Evolutionary conservation across 2,113 vertebrate genomes (phyloP), one percentile per base, ranked within the genome.

Genomic region (Centropus bengalensis): DNA sequence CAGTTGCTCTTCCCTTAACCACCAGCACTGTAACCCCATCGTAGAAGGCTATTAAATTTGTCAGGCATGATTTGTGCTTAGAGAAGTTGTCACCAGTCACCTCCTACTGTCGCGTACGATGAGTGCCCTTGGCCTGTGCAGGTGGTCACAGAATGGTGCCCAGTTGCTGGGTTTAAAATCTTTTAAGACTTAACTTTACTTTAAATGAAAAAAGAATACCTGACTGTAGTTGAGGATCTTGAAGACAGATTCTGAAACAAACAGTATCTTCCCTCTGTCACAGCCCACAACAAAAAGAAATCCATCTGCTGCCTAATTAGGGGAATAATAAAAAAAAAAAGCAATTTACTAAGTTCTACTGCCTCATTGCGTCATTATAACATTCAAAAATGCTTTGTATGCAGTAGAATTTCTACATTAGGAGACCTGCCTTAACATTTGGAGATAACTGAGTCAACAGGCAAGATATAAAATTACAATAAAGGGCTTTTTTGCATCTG

Each of bases 161-260:
- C 47, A 49, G 47, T 49, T 23, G 21, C 47, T 21, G 21, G 10
- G 21, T 49, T 49, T 49, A 49, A 49, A 20, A 30, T 64, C 23
- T 89, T 79, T 63, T 80, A 49, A 79, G 55, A 55, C 21, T 55
- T 63, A 70, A 33, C 5, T 51, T 56, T 45, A 95, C 30, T 82
- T 83, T 81, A 93, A 88, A 82, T 33, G 70, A 60, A 59, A 68
- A 68, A 97, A 83, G 91, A 98, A 82, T 97, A 99, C 99, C 99
- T 99, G 99, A 94, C 98, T 99, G 96, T 99, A 99, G 98, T 99
- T 99, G 93, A 99, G 99, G 89, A 99, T 99, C 98, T 99, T 99
- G 98, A 99, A 99, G 88, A 99, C 99, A 1, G 99, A 99, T 98
- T 99, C 99, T 28, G 99, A 99, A 91, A 99, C 99, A 74, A 99